Conservation (phyloP, 2,888 invertebrate genomes). For the Ochropleura leucogaster region DNA sequence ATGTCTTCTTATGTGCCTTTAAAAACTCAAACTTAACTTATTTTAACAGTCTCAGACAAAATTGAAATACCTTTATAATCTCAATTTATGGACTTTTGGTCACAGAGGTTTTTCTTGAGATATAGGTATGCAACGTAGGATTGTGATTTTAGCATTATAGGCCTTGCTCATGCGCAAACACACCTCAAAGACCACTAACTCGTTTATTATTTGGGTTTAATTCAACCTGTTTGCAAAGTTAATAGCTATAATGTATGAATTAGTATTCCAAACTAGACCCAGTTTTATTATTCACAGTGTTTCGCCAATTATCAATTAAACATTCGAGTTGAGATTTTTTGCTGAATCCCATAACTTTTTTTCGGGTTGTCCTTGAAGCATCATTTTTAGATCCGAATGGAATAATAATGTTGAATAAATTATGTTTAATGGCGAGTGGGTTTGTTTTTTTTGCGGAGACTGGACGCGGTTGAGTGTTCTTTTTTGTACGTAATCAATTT, state of each 20-base stretch:
- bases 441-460: slow-evolving; percentile 79
- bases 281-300: slow-evolving; percentile 66
- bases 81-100: neutral
- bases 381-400: slow-evolving; percentile 76
- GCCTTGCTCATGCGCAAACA: neutral
- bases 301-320: slow-evolving; percentile 75
- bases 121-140: neutral
- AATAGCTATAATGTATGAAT: slow-evolving; percentile 29
- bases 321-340: slow-evolving; percentile 66
- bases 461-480: slow-evolving; percentile 72
- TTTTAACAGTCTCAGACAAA: neutral
- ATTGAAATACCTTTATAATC: neutral
- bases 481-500: slow-evolving; percentile 86
- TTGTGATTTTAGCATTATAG: neutral
- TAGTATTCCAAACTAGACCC: slow-evolving; percentile 48
- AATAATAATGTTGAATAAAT: slow-evolving; percentile 85
- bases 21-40: neutral
- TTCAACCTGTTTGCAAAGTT: neutral
- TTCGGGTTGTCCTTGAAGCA: slow-evolving; percentile 71
- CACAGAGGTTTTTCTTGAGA: neutral
- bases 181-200: neutral
- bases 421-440: slow-evolving; percentile 82
- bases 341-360: slow-evolving; percentile 65
- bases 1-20: neutral
- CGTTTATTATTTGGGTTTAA: neutral